phyloP scores from a whole-genome alignment of 2,888 invertebrate species.

The Nebria salina region DNA sequence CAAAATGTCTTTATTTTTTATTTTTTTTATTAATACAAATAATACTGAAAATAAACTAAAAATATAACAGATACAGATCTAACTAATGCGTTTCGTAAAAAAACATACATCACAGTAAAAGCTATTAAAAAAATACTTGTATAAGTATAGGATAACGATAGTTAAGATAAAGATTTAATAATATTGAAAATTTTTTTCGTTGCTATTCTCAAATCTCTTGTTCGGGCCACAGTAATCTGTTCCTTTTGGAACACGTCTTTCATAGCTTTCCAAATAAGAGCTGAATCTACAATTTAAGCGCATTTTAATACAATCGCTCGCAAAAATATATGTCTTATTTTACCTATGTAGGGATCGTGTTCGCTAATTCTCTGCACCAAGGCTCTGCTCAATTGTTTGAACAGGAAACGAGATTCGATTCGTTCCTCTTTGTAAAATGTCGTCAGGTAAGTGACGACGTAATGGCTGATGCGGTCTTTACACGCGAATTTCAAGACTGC shows the following conservation, averaged over 20 bases:
- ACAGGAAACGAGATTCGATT: not conserved
- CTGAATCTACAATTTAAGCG: not conserved
- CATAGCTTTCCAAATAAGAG: not conserved
- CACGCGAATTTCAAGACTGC: not conserved
- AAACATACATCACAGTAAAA: not conserved
- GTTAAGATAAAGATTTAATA: not conserved
- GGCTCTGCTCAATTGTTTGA: not conserved
- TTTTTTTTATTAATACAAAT: not conserved
- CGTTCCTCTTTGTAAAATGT: not conserved
- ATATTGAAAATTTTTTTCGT: not conserved
- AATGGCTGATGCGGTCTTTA: not conserved
- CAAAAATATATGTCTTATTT: not conserved
- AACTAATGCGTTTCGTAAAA: too few relatives aligned
- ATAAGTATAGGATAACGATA: not conserved
- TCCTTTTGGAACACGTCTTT: not conserved
- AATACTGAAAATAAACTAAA: not conserved
- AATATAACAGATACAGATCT: too few relatives aligned
- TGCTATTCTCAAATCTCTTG: not conserved
- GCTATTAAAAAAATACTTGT: not conserved
- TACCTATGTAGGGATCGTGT: slow-evolving; percentile 10
- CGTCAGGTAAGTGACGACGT: not conserved
- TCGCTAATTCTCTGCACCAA: not conserved
- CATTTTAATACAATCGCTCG: not conserved
- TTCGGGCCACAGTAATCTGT: not conserved
- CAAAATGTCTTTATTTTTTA: not conserved